phyloP scores from a whole-genome alignment of 2,113 vertebrate genomes.

The Cnemophilus loriae region DNA sequence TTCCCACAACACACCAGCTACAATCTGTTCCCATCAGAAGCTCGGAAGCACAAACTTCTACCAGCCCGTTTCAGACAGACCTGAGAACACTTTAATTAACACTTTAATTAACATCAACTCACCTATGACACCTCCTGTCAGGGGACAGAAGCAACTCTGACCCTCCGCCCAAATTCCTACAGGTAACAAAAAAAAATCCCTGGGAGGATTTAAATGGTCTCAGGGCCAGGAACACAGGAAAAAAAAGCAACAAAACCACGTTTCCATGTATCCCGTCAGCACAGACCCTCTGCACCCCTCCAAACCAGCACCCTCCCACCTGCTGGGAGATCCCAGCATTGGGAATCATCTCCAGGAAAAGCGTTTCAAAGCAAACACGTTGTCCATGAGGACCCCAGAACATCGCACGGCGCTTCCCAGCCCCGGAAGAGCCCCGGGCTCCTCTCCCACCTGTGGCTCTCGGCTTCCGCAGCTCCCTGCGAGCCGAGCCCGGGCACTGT shows the following conservation, averaged over 20 bases:
- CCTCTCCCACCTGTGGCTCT: neutral
- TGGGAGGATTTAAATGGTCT: neutral
- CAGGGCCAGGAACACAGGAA: rapidly evolving
- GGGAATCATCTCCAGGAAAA: neutral
- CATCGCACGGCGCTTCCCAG: rapidly evolving
- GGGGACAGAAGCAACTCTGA: neutral
- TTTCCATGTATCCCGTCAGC: rapidly evolving
- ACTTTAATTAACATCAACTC: neutral
- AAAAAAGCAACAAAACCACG: neutral
- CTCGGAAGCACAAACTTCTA: neutral
- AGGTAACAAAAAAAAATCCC: neutral
- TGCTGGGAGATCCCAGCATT: rapidly evolving
- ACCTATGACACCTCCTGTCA: neutral
- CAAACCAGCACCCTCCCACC: neutral
- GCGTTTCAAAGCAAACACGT: rapidly evolving
- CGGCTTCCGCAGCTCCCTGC: neutral
- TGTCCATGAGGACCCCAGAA: rapidly evolving
- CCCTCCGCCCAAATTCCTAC: neutral
- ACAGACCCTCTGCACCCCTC: rapidly evolving
- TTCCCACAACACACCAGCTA: neutral
- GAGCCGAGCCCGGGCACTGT: neutral
- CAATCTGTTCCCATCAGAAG: neutral
- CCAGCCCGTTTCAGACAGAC: neutral
- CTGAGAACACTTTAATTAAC: neutral
- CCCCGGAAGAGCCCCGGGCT: rapidly evolving